Evolutionary conservation across 2,888 invertebrate species (phyloP).

Genomic region (Phortica okadai): DNA sequence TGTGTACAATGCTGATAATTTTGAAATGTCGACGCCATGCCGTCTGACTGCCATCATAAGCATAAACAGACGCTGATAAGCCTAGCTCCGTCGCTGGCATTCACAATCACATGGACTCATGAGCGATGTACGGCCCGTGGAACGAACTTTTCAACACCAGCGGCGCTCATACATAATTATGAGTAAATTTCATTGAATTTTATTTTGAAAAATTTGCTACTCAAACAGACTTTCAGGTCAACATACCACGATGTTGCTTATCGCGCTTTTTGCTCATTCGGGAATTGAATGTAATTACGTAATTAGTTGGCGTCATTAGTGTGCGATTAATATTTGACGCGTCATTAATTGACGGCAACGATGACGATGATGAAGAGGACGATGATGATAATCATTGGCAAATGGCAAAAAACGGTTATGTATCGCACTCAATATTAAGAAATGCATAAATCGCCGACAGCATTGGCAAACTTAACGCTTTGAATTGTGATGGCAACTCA

Average conservation of each 20-base stretch:
- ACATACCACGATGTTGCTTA: neutral
- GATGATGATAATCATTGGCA: neutral
- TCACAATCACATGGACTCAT: neutral
- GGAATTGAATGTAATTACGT: constrained; percentile 19
- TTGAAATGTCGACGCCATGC: neutral
- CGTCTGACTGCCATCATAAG: neutral
- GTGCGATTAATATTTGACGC: constrained; percentile 25
- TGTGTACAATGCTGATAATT: neutral
- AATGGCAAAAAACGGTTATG: neutral
- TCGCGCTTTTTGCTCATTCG: neutral
- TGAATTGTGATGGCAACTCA: neutral
- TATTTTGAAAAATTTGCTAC: neutral
- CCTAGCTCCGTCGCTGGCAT: no score
- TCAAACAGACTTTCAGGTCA: neutral
- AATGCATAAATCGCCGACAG: no score
- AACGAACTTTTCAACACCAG: neutral
- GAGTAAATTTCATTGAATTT: neutral
- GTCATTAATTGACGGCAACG: constrained; percentile 14
- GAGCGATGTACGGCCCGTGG: neutral
- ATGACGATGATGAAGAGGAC: neutral
- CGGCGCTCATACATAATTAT: neutral
- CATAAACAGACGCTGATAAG: neutral
- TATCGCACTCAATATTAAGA: neutral
- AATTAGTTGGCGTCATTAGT: constrained; percentile 28
- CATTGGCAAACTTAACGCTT: no score